Base-by-base conservation (phyloP, 2,888 invertebrate species). In the Lasioglossum oenotherae region DNA sequence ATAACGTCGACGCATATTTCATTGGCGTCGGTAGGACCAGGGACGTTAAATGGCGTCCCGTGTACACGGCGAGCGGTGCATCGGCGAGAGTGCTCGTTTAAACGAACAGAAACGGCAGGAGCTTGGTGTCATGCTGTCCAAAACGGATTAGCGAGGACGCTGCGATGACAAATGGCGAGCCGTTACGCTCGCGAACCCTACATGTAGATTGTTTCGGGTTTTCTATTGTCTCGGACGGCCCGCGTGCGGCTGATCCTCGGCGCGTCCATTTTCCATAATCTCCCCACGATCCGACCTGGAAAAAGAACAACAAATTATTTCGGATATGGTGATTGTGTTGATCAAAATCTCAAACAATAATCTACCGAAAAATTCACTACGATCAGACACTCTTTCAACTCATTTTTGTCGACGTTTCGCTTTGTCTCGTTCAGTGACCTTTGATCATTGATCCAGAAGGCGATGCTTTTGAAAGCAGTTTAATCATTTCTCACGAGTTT, bases 1-100 rank as follows among this genome's bases (percentile, higher is more conserved):
- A 76, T 53, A 74, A 78, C 67, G 35, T 41, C 76, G 75, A 80
- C 81, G 74, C 86, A 86, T 88, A 90, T 85, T 84, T 82, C 85
- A 82, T 91, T 84, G 82, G 72, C 75, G 53, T 53, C 80, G 31
- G n/a, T 74, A 74, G 19, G 78, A 14, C 74, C 19, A 19, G 69
- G 27, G 74, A 67, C 73, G 69, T 77, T 82, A 81, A 84, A 86
- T 81, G 83, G 72, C 77, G 35, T 19, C 67, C 75, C 49, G 38
- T 46, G 46, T 31, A 46, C 72, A 53, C 35, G 35, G 35, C 49
- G 38, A 16, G 16, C 71, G 41, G 38, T 49, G 35, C 53, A 35
- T 74, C 73, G 64, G 41, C 64, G 19, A 67, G 27, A 67, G 35
- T n/a, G 27, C 73, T 60, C 75, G 72, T 77, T 84, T 78, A 78